Evolutionary conservation across 2,113 vertebrate genomes (phyloP).

Genomic region (Mormyrus lacerda): DNA sequence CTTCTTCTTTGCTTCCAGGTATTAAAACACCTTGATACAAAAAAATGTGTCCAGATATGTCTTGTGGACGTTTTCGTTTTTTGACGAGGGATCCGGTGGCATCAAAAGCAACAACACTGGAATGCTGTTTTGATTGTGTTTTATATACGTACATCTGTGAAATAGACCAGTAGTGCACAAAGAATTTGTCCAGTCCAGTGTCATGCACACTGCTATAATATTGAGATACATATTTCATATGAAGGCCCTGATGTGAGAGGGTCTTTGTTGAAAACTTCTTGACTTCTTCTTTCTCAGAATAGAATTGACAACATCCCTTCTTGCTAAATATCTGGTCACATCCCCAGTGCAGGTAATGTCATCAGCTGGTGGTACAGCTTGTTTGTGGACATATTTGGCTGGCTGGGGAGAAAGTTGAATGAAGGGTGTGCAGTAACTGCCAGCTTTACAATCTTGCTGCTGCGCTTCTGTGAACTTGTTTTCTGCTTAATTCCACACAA

Average conservation of each 20-base stretch:
- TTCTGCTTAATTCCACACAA: no score
- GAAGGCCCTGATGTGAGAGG: no score
- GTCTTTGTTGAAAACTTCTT: no score
- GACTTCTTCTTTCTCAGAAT: no score
- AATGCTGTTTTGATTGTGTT: background rate
- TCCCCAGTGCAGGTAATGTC: background rate
- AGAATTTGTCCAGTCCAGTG: conserved; percentile 24
- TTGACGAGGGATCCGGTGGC: conserved; percentile 23
- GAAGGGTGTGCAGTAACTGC: no score
- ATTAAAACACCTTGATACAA: conserved; percentile 24
- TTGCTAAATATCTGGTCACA: background rate
- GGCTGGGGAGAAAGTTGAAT: no score
- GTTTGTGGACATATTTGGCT: no score
- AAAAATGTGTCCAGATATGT: conserved; percentile 22
- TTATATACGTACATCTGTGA: conserved; percentile 23
- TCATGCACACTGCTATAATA: no score
- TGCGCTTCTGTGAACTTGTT: no score
- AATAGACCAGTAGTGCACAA: conserved; percentile 16
- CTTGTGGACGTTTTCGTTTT: conserved; percentile 18
- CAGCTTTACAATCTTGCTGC: no score
- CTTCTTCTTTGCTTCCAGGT: background rate
- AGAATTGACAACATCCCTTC: background rate
- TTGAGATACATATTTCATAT: no score
- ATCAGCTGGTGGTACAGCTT: background rate
- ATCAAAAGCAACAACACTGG: conserved; percentile 20